Percentiles rank a stretch among this genome's conserved stretches.
These are phyloP conservation scores for Clarias batrachus DNA, from an alignment of 2,113 vertebrate genomes.

Conservation along the genomic window DNA sequence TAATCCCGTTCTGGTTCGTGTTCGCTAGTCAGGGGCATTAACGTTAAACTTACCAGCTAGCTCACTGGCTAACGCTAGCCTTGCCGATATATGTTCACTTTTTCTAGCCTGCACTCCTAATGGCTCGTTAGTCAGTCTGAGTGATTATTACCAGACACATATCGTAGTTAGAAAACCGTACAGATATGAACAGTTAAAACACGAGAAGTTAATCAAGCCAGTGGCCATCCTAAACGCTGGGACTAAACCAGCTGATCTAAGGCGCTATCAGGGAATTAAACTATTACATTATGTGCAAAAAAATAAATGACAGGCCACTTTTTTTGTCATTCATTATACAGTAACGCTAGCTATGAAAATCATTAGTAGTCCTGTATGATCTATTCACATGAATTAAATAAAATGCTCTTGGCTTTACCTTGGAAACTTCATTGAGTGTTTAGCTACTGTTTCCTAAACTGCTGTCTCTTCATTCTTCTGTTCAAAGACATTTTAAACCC, in stretches of 20 bases:
- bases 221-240: background rate
- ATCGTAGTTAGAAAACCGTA: background rate
- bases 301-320: slow-evolving; percentile 33
- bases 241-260: slow-evolving; percentile 43
- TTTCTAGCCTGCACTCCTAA: background rate
- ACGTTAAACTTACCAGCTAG: slow-evolving; percentile 24
- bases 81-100: background rate
- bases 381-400: background rate
- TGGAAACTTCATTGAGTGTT: slow-evolving; percentile 53
- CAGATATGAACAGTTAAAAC: background rate
- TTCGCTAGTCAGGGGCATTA: slow-evolving; percentile 20
- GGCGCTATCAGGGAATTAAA: slow-evolving; percentile 35
- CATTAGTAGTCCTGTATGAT: background rate
- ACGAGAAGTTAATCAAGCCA: background rate
- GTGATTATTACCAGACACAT: background rate
- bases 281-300: slow-evolving; percentile 17
- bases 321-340: slow-evolving; percentile 21
- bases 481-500: slow-evolving; percentile 52
- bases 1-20: background rate
- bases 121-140: background rate
- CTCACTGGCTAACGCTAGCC: slow-evolving; percentile 38
- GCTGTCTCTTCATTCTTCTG: slow-evolving; percentile 58
- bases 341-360: background rate
- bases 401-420: slow-evolving; percentile 52
- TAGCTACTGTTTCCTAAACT: slow-evolving; percentile 48